Conservation (phyloP, 2,888 invertebrate species). For the Anthoptus insignis region DNA sequence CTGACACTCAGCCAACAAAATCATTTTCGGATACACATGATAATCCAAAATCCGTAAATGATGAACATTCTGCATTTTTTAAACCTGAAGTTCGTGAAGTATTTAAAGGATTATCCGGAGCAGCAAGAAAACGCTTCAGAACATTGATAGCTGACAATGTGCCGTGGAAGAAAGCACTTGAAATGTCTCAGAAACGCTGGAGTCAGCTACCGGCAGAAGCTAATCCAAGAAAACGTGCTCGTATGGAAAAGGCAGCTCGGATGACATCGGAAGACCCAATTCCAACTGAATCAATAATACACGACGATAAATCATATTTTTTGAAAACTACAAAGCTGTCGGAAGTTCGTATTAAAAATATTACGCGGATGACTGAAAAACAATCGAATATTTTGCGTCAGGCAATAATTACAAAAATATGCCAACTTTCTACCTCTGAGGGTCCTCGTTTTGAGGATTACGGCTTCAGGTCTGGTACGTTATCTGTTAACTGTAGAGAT, state of each 20-base stretch:
- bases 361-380: background rate
- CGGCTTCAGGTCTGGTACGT: background rate
- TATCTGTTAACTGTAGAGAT: background rate
- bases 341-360: background rate
- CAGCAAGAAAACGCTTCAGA: background rate
- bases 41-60: background rate
- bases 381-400: background rate
- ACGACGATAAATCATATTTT: background rate
- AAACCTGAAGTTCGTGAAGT: background rate
- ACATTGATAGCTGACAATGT: background rate
- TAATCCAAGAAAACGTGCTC: background rate
- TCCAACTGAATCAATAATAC: too few species aligned
- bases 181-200: constrained; percentile 2
- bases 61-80: background rate
- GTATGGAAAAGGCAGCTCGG: background rate
- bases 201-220: background rate
- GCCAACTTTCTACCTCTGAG: background rate
- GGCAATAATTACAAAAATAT: background rate
- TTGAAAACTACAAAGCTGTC: background rate
- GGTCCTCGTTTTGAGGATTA: constrained; percentile 6
- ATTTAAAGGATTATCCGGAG: background rate
- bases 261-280: background rate
- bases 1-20: background rate
- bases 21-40: background rate
- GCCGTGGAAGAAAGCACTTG: background rate